Evolutionary conservation across 2,113 vertebrate genomes (phyloP), one percentile per base, ranked within the genome.

Genomic region (Cnemophilus loriae): DNA sequence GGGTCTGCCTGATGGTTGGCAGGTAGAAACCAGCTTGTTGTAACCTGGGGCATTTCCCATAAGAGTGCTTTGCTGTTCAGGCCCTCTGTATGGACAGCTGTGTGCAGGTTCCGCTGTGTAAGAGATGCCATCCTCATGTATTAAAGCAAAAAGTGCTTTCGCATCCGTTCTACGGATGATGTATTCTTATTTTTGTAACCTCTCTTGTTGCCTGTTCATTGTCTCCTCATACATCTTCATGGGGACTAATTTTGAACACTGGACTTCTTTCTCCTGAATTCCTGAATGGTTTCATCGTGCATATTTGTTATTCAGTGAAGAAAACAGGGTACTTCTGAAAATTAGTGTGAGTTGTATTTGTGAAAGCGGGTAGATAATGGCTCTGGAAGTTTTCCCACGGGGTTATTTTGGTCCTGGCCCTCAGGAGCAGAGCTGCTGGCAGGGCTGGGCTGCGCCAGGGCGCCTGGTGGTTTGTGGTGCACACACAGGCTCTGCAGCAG

Each of bases 361-460:
- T 28, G 69, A 15, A 88, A 75, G 20, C 49, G 56, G 23, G n/a
- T 89, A 63, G 24, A 35, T 84, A 56, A 68, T 49, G 35, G 39
- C 53, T 90, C 32, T 63, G 57, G 49, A 93, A 78, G 52, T 63
- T 94, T 95, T 96, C 83, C 71, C 70, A 90, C 26, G 16, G 44
- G 67, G 18, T 85, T 97, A 83, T 96, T 97, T 96, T 78, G 50
- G 65, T 93, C 30, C 46, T 89, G 87, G 61, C 67, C 85, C 55
- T 69, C 46, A 47, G 59, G 50, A 84, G 39, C 60, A 89, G 57
- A 87, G 91, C 68, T 90, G 70, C 74, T 91, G 82, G 42, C 37
- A 27, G 61, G 55, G 37, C 68, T 84, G 71, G 65, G 46, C 65
- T 87, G 81, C 14, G 8, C 94, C 90, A 86, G 81, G 47, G 26